These are phyloP conservation scores for Pollenia angustigena DNA, from an alignment of 2,888 invertebrate species.

Conservation along the genomic window DNA sequence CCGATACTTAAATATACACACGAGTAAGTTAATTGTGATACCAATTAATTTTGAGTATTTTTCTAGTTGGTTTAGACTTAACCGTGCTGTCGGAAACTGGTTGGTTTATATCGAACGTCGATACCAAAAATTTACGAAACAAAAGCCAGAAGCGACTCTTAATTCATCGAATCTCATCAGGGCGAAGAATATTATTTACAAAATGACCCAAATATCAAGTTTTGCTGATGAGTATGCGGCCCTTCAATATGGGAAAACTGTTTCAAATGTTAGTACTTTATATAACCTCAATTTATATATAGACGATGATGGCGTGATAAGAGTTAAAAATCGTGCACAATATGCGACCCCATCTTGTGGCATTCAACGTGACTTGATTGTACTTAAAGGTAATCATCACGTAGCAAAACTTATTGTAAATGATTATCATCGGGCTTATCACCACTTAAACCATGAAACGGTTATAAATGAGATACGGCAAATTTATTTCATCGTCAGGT, in stretches of 20 bases:
- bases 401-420: slow-evolving; percentile 26
- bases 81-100: no score
- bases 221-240: slow-evolving; percentile 59
- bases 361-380: background rate
- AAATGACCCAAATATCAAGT: slow-evolving; percentile 41
- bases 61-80: no score
- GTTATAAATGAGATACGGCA: slow-evolving; percentile 35
- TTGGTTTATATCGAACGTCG: no score
- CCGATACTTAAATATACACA: no score
- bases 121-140: no score
- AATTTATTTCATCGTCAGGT: background rate
- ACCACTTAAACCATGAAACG: slow-evolving; percentile 50
- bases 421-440: slow-evolving; percentile 42
- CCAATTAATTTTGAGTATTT: no score
- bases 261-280: slow-evolving; percentile 7
- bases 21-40: no score
- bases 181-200: slow-evolving; percentile 33
- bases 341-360: no score
- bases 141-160: background rate
- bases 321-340: no score
- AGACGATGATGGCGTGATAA: no score
- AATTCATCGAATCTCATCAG: background rate
- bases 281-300: slow-evolving; percentile 15
- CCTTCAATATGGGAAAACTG: slow-evolving; percentile 11
- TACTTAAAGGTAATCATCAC: slow-evolving; percentile 37